Evolutionary conservation across 2,888 invertebrate genomes (phyloP), one percentile per base, ranked within the genome.

Genomic region (Malthinus flaveolus): DNA sequence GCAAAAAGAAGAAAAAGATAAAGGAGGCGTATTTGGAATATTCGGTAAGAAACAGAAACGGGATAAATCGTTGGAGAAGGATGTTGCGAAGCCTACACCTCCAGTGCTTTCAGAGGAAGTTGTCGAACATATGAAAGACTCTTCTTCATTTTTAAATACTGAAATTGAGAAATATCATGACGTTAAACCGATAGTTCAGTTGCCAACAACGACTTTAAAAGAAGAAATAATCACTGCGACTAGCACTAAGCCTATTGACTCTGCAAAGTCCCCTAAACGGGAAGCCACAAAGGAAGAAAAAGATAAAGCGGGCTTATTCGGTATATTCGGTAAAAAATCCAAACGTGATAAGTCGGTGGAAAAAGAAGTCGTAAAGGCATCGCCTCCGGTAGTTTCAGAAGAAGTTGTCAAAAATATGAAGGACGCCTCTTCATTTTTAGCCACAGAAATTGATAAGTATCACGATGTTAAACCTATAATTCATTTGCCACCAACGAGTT

Each of bases 401-500:
- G 12, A 34, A 33, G 34, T 7, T 7, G 9, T 11, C 9, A 2
- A 11, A 5, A 15, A 42, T n/a, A 42, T 46, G 32, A 42, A 42
- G n/a, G 39, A 42, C n/a, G 62, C 66, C 9, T 63, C 58, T 45
- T 63, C 61, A 31, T 69, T 70, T 44, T 60, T 69, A 51, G 59
- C 59, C 31, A 39, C 47, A 13, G 71, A 71, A 60, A 54, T 70
- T 37, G 56, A 62, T 7, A 62, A 62, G 36, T 69, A 64, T 55
- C 58, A 71, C 11, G 71, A 71, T 54, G 66, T 62, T 32, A 64
- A 53, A 58, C 67, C 64, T 3, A 36, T 56, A 49, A 48, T 15
- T n/a, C 36, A 35, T n/a, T n/a, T n/a, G n/a, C n/a, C n/a, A 48
- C 11, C 48, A 39, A 31, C n/a, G 1, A 10, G 15, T 13, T 36